These are phyloP conservation scores for Calameuta idolon DNA, from an alignment of 2,888 invertebrate species.

Conservation along the genomic window DNA sequence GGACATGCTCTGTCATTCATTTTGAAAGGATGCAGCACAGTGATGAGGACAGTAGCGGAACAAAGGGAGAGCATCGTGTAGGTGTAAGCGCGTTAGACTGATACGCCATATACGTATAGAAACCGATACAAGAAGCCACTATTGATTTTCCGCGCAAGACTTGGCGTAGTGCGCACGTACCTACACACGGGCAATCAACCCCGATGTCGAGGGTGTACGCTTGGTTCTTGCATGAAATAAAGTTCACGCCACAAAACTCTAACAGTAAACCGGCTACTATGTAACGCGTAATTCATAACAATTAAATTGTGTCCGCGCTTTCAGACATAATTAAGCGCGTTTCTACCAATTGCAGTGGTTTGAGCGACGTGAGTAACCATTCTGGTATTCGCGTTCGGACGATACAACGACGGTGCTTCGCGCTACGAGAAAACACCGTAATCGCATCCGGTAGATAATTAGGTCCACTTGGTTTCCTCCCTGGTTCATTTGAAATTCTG, in stretches of 20 bases:
- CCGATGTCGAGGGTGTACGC: constrained; percentile 15
- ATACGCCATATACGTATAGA: constrained; percentile 2
- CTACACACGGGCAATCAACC: constrained; percentile 37
- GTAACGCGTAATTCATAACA: constrained; percentile 18
- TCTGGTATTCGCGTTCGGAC: background rate
- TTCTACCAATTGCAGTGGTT: background rate
- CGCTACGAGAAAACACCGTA: background rate
- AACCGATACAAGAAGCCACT: constrained; percentile 28
- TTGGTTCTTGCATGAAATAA: constrained; percentile 46
- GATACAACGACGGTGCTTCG: background rate
- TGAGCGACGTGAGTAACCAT: background rate
- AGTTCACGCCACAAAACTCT: constrained; percentile 42
- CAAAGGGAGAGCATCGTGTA: background rate
- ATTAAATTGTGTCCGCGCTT: constrained; percentile 3
- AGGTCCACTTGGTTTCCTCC: background rate
- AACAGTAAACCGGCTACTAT: constrained; percentile 13
- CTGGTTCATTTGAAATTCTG: background rate
- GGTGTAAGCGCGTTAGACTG: background rate
- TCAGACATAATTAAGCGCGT: background rate
- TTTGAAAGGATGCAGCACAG: background rate
- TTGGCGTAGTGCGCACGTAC: constrained; percentile 57
- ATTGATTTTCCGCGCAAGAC: constrained; percentile 58
- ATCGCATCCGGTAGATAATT: background rate
- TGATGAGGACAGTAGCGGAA: background rate
- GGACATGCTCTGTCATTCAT: background rate